Base-by-base conservation (phyloP, 2,113 vertebrate species). In the Turdus rufiventris region DNA sequence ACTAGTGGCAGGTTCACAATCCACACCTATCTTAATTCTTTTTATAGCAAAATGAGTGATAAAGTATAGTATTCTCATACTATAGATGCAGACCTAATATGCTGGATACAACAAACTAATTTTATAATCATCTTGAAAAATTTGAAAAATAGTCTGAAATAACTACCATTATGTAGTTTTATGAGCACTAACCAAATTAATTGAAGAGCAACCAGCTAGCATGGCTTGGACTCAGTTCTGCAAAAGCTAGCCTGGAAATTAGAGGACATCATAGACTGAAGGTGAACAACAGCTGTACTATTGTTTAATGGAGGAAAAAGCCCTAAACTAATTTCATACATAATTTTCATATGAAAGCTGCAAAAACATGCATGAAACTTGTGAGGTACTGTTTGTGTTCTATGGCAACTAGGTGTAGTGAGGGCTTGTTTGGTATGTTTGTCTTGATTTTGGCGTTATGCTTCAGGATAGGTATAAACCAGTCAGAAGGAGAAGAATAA, bases 301-400 rank as follows among this genome's bases (percentile, higher is more conserved):
- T 7, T 31, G 24, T 40, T 85, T 45, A 72, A 50, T 25, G 14
- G 2, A 10, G n/a, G 67, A 36, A 63, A 60, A 36, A 33, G 2
- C 2, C 11, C 0, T 0, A 40, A 74, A 14, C 5, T 36, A 31
- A 51, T 34, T 50, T 60, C 10, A 47, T 42, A 18, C 14, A 26
- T 13, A 26, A 63, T 63, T 63, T 63, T 73, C 18, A 21, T 38
- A 61, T 14, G 17, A 80, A 62, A 87, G 16, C 10, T 40, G 8
- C 2, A 92, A 75, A 93, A 68, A n/a, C 9, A 43, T 38, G 6
- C 3, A 43, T 12, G 31, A 62, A 74, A 42, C 2, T 2, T 38
- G 4, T 40, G 31, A 70, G 65, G 4, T 28, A 42, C 31, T 34
- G 2, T 61, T 78, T 60, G 54, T 5, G 20, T 82, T 82, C 42